Evolutionary conservation across 2,113 vertebrate genomes (phyloP), one percentile per base, ranked within the genome.

Genomic region (Sander vitreus): DNA sequence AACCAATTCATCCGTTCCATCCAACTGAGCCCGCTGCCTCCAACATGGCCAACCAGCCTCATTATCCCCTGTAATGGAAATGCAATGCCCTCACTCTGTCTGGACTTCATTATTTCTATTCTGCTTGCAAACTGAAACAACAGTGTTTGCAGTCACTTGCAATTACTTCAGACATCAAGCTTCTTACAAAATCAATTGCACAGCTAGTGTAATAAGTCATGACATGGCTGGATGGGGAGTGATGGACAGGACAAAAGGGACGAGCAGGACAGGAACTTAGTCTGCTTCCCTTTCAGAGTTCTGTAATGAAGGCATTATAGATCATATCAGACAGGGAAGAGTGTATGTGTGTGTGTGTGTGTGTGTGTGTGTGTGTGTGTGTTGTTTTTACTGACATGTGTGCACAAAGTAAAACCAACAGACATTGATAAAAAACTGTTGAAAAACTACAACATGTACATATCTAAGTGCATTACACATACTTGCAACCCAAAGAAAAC

Each of bases 101-200:
- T 64, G 19, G 8, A 51, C 12, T 51, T 33, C 27, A 23, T 15
- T 30, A 12, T 73, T 45, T 72, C 43, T 54, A 27, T 79, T 64
- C 21, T 65, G 63, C 25, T 33, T 39, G 18, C n/a, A 48, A 66
- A 72, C 36, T 62, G n/a, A 72, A 73, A 80, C 64, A 87, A 75
- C 77, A 73, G 30, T 51, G 78, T 88, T 88, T 84, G 77, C 86
- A 77, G 73, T 91, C 90, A 88, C 80, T 80, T 68, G 14, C 62
- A 72, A 75, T 92, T 83, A 92, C 64, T 63, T 88, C 67, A 86
- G 50, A 83, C 55, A 78, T 85, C 85, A 77, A 84, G 68, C 53
- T 66, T 66, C 76, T 66, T 23, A 73, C 75, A 45, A 76, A 93
- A 91, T 85, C 74, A 79, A 90, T 87, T 76, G 51, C 71, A 59